phyloP scores from a whole-genome alignment of 2,797 vertebrate species.

The Columba guinea region DNA sequence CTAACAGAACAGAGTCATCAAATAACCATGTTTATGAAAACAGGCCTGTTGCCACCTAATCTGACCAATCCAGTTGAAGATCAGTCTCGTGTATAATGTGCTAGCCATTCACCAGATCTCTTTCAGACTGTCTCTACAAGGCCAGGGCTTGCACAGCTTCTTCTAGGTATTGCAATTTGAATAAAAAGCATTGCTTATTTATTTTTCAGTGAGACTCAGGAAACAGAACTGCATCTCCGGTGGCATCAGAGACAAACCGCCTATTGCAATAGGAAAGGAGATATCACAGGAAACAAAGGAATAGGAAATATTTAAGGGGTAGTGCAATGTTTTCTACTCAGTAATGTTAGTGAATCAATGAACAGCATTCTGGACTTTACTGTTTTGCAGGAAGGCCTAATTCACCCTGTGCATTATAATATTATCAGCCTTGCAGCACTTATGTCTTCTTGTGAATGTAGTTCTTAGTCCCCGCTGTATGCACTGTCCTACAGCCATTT shows the following conservation, averaged over 20 bases:
- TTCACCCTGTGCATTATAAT: not conserved
- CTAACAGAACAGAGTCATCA: not conserved
- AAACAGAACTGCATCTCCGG: not conserved
- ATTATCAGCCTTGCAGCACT: not conserved
- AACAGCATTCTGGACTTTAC: not conserved
- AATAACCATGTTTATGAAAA: not conserved
- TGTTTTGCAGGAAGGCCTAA: not conserved
- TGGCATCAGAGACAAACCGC: not conserved
- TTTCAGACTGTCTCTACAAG: not conserved
- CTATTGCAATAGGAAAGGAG: not conserved
- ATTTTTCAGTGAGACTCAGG: not conserved
- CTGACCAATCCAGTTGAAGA: not conserved
- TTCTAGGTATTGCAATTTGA: not conserved
- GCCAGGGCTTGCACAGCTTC: not conserved
- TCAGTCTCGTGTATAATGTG: not conserved
- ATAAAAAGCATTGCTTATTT: not conserved
- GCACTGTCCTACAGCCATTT: not conserved
- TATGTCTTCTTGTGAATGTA: not conserved
- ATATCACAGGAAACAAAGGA: not conserved
- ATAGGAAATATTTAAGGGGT: not conserved
- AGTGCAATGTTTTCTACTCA: not conserved
- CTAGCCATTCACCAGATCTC: not conserved
- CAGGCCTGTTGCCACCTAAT: not conserved
- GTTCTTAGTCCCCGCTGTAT: not conserved
- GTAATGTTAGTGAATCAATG: fast-evolving